These are phyloP conservation scores for Microcebus tavaratra DNA, from an alignment of 2,113 vertebrate genomes.

Conservation along the genomic window DNA sequence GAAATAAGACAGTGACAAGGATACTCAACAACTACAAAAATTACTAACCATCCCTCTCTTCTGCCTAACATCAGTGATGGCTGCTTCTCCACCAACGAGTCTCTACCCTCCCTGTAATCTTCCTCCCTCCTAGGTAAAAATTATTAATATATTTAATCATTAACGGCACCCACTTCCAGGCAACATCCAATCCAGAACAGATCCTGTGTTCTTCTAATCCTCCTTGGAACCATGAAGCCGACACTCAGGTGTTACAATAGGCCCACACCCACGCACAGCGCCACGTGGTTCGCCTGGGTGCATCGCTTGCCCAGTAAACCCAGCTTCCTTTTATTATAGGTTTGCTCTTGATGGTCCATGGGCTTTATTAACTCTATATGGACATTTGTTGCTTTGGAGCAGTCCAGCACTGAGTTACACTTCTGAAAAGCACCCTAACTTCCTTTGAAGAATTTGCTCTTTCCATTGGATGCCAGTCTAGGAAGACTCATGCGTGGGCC, in stretches of 20 bases:
- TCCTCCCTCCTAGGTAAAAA: not conserved
- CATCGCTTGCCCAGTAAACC: not conserved
- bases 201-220: not conserved
- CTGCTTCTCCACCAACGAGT: not conserved
- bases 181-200: not conserved
- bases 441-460: not conserved
- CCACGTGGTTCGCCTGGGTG: not conserved
- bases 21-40: not conserved
- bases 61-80: not conserved
- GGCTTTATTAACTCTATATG: not conserved
- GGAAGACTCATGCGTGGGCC: not conserved
- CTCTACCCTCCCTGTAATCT: not conserved
- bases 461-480: not conserved
- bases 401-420: not conserved
- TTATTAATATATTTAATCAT: not conserved
- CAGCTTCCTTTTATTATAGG: not conserved
- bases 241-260: not conserved
- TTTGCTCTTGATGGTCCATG: not conserved
- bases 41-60: not conserved
- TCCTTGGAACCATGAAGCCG: not conserved
- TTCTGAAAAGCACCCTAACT: not conserved
- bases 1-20: not conserved
- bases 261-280: fast-evolving
- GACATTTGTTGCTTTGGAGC: not conserved
- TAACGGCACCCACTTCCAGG: not conserved